Evolutionary conservation across 2,113 vertebrate genomes (phyloP).

Genomic region (Toxostoma redivivum): DNA sequence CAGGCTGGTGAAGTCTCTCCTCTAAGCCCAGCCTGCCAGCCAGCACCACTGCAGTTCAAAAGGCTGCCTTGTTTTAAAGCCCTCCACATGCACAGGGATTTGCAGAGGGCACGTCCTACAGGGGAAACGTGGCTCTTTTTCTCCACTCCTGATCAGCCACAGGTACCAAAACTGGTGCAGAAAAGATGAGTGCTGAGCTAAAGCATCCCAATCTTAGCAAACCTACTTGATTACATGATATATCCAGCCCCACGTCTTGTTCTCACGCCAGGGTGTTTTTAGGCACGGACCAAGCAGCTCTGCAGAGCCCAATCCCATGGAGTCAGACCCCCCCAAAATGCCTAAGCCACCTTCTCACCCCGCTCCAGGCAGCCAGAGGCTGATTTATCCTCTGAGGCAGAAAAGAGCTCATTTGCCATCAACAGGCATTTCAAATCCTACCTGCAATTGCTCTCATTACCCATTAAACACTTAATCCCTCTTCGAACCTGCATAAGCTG

Average conservation of each 20-base stretch:
- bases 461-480: neutral
- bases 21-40: neutral
- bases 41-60: neutral
- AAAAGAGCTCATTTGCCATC: neutral
- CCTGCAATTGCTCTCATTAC: neutral
- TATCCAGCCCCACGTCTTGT: neutral
- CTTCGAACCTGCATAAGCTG: neutral
- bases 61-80: neutral
- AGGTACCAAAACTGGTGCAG: neutral
- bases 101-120: neutral
- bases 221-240: neutral
- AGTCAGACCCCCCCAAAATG: neutral
- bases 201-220: neutral
- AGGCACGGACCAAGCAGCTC: neutral
- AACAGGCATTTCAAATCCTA: neutral
- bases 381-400: neutral
- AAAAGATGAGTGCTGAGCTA: neutral
- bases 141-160: neutral
- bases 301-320: neutral
- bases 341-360: neutral
- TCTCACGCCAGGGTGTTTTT: neutral
- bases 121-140: rapidly evolving
- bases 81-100: neutral
- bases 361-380: neutral
- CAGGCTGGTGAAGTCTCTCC: neutral